Conservation (phyloP, 2,113 vertebrate genomes). For the Aptenodytes forsteri region DNA sequence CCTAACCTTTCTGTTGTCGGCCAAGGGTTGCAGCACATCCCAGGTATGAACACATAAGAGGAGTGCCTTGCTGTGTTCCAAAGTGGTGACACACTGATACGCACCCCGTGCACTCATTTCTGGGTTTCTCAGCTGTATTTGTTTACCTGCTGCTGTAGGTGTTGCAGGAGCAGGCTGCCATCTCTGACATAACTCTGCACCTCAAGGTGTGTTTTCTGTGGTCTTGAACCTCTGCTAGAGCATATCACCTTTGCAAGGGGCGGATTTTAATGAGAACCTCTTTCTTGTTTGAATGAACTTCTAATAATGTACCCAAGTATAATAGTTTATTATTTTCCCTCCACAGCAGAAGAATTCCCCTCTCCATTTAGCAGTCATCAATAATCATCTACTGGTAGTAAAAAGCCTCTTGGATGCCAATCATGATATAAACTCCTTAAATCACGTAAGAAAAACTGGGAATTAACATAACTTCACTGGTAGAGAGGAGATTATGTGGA, state of each 20-base stretch:
- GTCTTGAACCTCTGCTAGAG: neutral
- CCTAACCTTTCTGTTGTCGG: neutral
- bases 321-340: constrained; percentile 26
- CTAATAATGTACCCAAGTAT: neutral
- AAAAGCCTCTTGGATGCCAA: constrained; percentile 78
- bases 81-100: too few relatives aligned
- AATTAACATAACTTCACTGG: neutral
- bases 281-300: neutral
- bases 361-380: constrained; percentile 86
- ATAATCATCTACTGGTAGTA: constrained; percentile 75
- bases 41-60: rapidly evolving
- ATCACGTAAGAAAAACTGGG: constrained; percentile 75
- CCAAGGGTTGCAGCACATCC: neutral
- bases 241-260: neutral
- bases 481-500: neutral
- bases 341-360: constrained; percentile 80
- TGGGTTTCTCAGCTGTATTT: neutral
- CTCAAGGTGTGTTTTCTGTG: neutral
- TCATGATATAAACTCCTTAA: constrained; percentile 76
- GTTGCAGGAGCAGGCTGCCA: neutral
- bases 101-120: neutral
- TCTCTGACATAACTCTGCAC: neutral
- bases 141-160: neutral
- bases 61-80: neutral
- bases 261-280: neutral